Evolutionary conservation across 2,888 invertebrate species (phyloP), one percentile per base, ranked within the genome.

Genomic region (Linyphia triangularis): DNA sequence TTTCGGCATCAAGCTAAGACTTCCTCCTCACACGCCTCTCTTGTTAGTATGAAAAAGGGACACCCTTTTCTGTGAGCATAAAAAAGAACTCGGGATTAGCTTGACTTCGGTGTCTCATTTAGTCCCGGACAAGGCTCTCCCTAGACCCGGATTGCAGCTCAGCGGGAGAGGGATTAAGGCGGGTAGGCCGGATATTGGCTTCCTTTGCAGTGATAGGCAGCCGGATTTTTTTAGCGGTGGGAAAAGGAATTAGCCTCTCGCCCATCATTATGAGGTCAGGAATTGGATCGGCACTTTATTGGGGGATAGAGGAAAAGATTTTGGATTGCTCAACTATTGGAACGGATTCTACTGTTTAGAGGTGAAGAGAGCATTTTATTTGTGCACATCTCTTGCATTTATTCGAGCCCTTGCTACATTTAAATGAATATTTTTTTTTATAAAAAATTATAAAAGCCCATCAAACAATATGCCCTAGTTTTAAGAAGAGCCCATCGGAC

Each of bases 161-260:
- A n/a, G n/a, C n/a, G n/a, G n/a, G n/a, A n/a, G n/a, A n/a, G 26
- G 77, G 88, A 89, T 84, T 83, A 89, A 78, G 84, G 83, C 77
- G 88, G 88, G 88, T 24, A 40, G 61, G 65, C 78, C 83, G 88
- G 88, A 89, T 89, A 89, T 89, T 84, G 88, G 84, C 77, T 78
- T 30, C 24, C n/a, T n/a, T n/a, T n/a, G n/a, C n/a, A n/a, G 72
- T 82, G 69, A 82, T 69, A 67, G 67, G 69, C 69, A 69, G 77
- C 59, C 75, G 61, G 75, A 57, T 69, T n/a, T 78, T 78, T 78
- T 82, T 59, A 70, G 70, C 67, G 30, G 40, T 26, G 73, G 61
- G 43, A 28, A 4, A 37, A 67, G 72, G 61, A 81, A 51, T 51
- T 43, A 75, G 37, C 59, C 30, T 26, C 40, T 19, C 26, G 43